phyloP scores from a whole-genome alignment of 2,113 vertebrate species.

The Phylloscopus whistleri region DNA sequence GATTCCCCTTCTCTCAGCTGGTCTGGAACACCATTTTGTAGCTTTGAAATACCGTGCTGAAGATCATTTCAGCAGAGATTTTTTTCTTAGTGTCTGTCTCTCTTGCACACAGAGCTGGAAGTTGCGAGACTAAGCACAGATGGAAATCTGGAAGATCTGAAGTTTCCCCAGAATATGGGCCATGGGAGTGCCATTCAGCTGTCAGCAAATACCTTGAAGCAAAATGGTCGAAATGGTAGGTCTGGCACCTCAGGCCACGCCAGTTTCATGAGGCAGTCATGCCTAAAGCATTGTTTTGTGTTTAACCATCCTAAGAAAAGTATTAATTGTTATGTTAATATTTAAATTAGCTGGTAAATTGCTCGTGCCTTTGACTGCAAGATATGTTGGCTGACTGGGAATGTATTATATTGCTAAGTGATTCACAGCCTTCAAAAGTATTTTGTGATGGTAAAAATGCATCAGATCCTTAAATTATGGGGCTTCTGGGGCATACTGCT shows the following conservation, averaged over 20 bases:
- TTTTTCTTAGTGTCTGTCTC: constrained; percentile 27
- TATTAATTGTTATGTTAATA: not conserved
- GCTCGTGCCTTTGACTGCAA: not conserved
- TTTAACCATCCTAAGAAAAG: not conserved
- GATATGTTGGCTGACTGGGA: not conserved
- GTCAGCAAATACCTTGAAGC: constrained; percentile 94
- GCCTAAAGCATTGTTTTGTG: not conserved
- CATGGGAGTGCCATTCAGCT: constrained; percentile 92
- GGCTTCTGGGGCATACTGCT: not conserved
- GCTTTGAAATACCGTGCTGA: not conserved
- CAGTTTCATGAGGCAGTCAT: not conserved
- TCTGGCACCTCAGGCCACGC: not conserved
- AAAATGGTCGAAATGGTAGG: constrained; percentile 94
- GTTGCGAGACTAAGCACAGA: constrained; percentile 96
- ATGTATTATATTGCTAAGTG: not conserved
- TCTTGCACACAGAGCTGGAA: constrained; percentile 85
- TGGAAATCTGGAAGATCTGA: constrained; percentile 91
- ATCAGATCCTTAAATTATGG: not conserved
- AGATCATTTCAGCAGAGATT: not conserved
- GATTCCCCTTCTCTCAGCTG: not conserved
- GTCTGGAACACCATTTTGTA: not conserved
- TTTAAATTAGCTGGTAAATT: not conserved
- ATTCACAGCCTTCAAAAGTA: not conserved
- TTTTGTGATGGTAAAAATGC: not conserved
- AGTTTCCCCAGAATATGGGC: constrained; percentile 88